Evolutionary conservation across 1,140 invertebrate genomes (phyloP).

Genomic region (Palaemon carinicauda): DNA sequence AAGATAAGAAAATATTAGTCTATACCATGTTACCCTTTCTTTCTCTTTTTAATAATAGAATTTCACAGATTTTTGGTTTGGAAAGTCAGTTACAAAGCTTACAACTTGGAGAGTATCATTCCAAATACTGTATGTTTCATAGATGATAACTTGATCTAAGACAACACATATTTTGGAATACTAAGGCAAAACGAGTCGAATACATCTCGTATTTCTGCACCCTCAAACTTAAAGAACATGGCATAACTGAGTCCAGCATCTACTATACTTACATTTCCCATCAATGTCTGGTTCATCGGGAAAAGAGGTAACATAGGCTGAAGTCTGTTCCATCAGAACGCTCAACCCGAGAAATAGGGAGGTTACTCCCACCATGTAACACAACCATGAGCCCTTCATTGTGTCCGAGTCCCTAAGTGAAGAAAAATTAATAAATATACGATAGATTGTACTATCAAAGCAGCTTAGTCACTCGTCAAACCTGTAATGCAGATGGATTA

Average conservation of each 20-base stretch:
- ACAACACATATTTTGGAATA: too few species aligned
- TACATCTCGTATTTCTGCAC: not conserved
- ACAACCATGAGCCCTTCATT: not conserved
- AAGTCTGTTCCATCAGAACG: not conserved
- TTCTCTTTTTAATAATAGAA: not conserved
- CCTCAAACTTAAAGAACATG: too few species aligned
- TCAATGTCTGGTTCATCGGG: slow-evolving; percentile 57
- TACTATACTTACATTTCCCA: slow-evolving; percentile 42
- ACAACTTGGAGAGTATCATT: too few species aligned
- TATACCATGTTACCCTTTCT: not conserved
- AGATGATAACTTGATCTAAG: too few species aligned
- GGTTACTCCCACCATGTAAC: not conserved
- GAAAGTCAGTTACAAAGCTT: too few species aligned
- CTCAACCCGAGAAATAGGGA: not conserved
- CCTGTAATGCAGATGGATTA: too few species aligned
- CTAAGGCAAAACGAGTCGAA: not conserved
- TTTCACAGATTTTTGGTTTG: not conserved
- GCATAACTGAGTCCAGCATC: not conserved
- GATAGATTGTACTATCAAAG: too few species aligned
- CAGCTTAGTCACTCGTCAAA: too few species aligned
- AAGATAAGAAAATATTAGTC: not conserved
- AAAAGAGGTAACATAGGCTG: slow-evolving; percentile 53
- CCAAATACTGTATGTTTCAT: too few species aligned
- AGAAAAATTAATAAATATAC: too few species aligned
- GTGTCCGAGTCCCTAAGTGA: not conserved